Conservation (phyloP, 1,140 invertebrate genomes). For the Bombus balteatus region DNA sequence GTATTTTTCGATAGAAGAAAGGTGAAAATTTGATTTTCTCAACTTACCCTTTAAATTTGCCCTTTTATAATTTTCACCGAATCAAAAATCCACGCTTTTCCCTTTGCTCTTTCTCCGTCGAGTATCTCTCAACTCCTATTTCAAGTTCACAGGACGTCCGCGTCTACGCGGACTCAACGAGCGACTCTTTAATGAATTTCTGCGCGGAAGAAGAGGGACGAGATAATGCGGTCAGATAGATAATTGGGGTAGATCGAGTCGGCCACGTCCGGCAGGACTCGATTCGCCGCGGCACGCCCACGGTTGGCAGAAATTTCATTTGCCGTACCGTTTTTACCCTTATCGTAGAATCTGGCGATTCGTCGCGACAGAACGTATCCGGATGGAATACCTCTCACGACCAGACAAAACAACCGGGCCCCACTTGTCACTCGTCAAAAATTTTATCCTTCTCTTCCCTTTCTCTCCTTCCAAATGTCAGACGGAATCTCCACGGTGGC, state of each 20-base stretch:
- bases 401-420: not conserved
- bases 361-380: conserved; percentile 10
- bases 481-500: too few species aligned
- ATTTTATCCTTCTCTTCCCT: not conserved
- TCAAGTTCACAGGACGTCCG: not conserved
- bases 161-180: not conserved
- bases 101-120: not conserved
- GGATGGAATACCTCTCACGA: not conserved
- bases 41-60: too few species aligned
- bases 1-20: too few species aligned
- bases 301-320: conserved; percentile 53
- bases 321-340: conserved; percentile 36
- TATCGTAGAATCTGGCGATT: conserved; percentile 32
- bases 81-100: not conserved
- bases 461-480: too few species aligned
- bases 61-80: too few species aligned
- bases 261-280: conserved; percentile 1
- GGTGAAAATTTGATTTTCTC: too few species aligned
- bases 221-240: conserved; percentile 44
- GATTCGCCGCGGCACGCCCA: conserved; percentile 48
- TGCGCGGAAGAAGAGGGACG: conserved; percentile 22
- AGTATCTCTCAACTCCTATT: not conserved
- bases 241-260: conserved; percentile 52
- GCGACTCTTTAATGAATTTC: conserved; percentile 44
- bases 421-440: conserved; percentile 9